phyloP scores from a whole-genome alignment of 2,113 vertebrate genomes.

The Calyptommatus sinebrachiatus region DNA sequence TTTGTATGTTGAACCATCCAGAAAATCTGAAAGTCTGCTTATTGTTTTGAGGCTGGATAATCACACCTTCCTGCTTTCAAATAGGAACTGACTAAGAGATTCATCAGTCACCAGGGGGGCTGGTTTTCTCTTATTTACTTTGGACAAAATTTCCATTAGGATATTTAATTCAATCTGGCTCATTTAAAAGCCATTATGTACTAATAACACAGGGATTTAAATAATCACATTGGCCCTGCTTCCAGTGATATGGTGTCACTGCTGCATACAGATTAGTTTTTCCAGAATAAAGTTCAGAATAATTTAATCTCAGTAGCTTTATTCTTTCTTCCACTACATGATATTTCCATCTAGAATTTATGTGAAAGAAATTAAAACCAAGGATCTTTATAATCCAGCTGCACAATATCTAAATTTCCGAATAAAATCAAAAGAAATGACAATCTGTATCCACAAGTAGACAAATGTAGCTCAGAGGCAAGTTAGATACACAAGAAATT shows the following conservation, averaged over 20 bases:
- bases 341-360: not conserved
- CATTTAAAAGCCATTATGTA: conserved; percentile 52
- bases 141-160: conserved; percentile 46
- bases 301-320: not conserved
- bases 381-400: too few relatives aligned
- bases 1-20: conserved; percentile 27
- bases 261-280: conserved; percentile 46
- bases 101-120: conserved; percentile 19
- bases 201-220: conserved; percentile 44
- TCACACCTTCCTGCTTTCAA: conserved; percentile 39
- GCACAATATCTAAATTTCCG: not conserved
- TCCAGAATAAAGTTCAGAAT: not conserved
- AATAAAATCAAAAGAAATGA: not conserved
- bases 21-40: conserved; percentile 39
- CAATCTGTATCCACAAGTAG: not conserved
- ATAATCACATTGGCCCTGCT: conserved; percentile 57
- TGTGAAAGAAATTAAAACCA: not conserved
- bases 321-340: not conserved
- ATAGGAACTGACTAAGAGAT: conserved; percentile 41
- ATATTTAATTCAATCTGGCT: conserved; percentile 59
- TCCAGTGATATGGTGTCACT: conserved; percentile 37
- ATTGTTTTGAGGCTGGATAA: conserved; percentile 34
- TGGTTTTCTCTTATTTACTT: conserved; percentile 49
- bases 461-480: too few relatives aligned
- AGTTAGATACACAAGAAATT: too few relatives aligned